phyloP scores from a whole-genome alignment of 2,113 vertebrate genomes.

The Mixornis gularis region DNA sequence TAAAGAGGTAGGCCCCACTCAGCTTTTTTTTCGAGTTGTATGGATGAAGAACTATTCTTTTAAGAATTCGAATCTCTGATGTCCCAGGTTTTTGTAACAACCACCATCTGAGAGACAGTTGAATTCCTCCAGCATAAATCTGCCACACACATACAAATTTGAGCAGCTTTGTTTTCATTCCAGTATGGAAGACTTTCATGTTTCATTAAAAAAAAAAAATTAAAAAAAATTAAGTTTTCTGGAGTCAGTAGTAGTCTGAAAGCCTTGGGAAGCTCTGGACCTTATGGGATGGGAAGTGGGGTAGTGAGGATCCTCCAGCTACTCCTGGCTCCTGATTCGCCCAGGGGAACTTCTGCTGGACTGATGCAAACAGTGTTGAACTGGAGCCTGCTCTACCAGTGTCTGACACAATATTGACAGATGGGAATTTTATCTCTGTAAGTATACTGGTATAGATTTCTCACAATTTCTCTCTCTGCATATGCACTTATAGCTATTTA shows the following conservation, averaged over 20 bases:
- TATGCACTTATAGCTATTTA: not conserved
- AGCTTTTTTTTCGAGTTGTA: not conserved
- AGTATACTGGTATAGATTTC: not conserved
- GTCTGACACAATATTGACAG: not conserved
- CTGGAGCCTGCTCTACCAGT: not conserved
- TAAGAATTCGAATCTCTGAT: not conserved
- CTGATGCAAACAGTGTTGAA: not conserved
- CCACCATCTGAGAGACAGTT: not conserved
- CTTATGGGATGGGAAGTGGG: not conserved
- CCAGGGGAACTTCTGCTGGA: not conserved
- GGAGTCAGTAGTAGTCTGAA: not conserved
- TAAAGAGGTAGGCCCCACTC: not conserved
- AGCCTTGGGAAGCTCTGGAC: not conserved
- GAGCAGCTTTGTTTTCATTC: constrained; percentile 28
- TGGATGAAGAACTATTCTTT: not conserved
- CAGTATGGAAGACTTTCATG: not conserved
- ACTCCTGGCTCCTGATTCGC: not conserved
- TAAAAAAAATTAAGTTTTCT: not conserved
- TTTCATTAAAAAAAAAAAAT: not conserved
- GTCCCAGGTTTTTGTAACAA: not conserved
- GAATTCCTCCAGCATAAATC: not conserved
- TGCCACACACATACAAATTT: not conserved
- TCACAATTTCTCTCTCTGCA: not conserved
- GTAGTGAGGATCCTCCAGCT: not conserved
- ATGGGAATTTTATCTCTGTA: not conserved